These are phyloP conservation scores for Lucilia cuprina DNA, from an alignment of 1,140 invertebrate genomes.

Conservation along the genomic window DNA sequence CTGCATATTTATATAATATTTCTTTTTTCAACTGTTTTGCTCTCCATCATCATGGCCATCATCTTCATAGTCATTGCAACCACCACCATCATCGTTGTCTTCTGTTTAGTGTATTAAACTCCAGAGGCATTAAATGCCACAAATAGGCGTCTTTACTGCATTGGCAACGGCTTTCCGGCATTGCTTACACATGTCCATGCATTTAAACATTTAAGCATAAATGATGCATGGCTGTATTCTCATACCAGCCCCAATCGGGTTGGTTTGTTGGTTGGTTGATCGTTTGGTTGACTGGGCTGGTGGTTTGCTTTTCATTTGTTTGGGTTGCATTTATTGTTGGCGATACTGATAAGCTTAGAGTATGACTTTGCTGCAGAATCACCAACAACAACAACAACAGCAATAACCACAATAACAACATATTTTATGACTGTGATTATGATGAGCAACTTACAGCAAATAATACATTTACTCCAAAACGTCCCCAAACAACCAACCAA, in stretches of 20 bases:
- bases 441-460: not conserved
- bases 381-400: not conserved
- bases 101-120: not conserved
- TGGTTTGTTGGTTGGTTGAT: not conserved
- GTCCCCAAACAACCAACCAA: not conserved
- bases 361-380: not conserved
- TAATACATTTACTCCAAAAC: not conserved
- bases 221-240: conserved; percentile 5
- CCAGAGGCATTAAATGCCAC: conserved; percentile 16
- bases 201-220: conserved; percentile 15
- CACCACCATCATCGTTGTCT: not conserved
- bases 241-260: not conserved
- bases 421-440: conserved; percentile 12
- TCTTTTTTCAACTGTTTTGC: not conserved
- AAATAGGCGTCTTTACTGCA: conserved; percentile 17
- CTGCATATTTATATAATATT: not conserved
- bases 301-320: not conserved
- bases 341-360: not conserved
- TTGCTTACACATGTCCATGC: conserved; percentile 11
- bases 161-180: conserved; percentile 16
- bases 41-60: not conserved
- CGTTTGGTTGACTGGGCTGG: not conserved
- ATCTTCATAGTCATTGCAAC: not conserved
- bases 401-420: not conserved
- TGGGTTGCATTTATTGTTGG: not conserved